phyloP scores from a whole-genome alignment of 2,797 vertebrate genomes.

The Taeniopygia guttata region DNA sequence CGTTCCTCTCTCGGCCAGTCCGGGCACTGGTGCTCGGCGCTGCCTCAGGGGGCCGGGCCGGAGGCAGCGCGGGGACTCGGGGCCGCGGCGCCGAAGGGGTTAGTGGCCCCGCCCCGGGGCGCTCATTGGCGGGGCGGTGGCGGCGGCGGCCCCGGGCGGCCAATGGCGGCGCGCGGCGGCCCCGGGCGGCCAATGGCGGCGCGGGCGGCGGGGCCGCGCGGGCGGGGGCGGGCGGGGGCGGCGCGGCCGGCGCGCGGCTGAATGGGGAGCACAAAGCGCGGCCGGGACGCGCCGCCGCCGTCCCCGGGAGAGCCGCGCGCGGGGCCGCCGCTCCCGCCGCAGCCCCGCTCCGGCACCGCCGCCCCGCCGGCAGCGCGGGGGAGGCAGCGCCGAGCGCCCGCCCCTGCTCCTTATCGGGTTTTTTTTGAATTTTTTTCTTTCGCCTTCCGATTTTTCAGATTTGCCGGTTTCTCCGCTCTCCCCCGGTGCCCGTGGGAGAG shows the following conservation, averaged over 20 bases:
- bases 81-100: neutral
- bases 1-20: neutral
- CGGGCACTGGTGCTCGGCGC: fast-evolving
- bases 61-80: too few relatives aligned
- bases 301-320: neutral
- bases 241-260: constrained; percentile 30
- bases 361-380: constrained; percentile 5
- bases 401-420: neutral
- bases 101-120: constrained; percentile 9
- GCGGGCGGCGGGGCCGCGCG: constrained; percentile 42
- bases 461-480: neutral
- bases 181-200: constrained; percentile 49
- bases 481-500: neutral
- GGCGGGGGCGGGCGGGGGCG: constrained; percentile 45
- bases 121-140: neutral
- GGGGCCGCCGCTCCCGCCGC: neutral
- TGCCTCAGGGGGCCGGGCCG: too few relatives aligned
- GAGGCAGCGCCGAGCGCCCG: neutral
- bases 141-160: neutral
- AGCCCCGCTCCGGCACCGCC: neutral
- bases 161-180: constrained; percentile 57
- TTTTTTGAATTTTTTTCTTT: neutral
- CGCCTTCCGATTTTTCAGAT: neutral
- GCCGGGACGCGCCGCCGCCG: neutral
- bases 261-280: constrained; percentile 18